Evolutionary conservation across 2,113 vertebrate species (phyloP).

Genomic region (Etheostoma spectabile): DNA sequence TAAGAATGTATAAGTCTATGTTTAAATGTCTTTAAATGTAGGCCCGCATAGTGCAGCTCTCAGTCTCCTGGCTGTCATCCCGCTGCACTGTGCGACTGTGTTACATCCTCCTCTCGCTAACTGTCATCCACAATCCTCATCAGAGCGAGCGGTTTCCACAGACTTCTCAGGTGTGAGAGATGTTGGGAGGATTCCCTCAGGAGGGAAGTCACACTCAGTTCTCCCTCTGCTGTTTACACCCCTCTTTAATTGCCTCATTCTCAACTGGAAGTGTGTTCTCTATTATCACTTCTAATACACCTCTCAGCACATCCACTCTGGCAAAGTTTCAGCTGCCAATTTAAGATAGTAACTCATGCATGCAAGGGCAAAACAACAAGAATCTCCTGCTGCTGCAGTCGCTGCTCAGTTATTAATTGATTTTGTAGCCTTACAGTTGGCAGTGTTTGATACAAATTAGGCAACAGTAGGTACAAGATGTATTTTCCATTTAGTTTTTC

Average conservation of each 20-base stretch:
- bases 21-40: not conserved
- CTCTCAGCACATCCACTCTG: slow-evolving; percentile 79
- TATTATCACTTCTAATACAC: slow-evolving; percentile 84
- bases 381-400: slow-evolving; percentile 48
- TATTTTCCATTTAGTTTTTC: not conserved
- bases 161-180: slow-evolving; percentile 77
- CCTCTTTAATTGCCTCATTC: slow-evolving; percentile 77
- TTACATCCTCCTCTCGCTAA: slow-evolving; percentile 53
- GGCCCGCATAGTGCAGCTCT: slow-evolving; percentile 1
- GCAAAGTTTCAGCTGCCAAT: slow-evolving; percentile 77
- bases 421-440: slow-evolving; percentile 31
- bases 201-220: slow-evolving; percentile 71
- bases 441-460: not conserved
- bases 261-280: slow-evolving; percentile 79
- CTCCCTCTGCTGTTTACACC: slow-evolving; percentile 76
- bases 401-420: slow-evolving; percentile 36
- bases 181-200: slow-evolving; percentile 67
- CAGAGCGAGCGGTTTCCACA: slow-evolving; percentile 39
- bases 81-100: not conserved
- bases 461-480: not conserved
- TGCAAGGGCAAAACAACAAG: slow-evolving; percentile 30
- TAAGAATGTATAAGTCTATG: no score
- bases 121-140: slow-evolving; percentile 65
- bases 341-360: slow-evolving; percentile 62
- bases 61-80: slow-evolving; percentile 23